Evolutionary conservation across 2,888 invertebrate genomes (phyloP).

Genomic region (Rotaria sp.): DNA sequence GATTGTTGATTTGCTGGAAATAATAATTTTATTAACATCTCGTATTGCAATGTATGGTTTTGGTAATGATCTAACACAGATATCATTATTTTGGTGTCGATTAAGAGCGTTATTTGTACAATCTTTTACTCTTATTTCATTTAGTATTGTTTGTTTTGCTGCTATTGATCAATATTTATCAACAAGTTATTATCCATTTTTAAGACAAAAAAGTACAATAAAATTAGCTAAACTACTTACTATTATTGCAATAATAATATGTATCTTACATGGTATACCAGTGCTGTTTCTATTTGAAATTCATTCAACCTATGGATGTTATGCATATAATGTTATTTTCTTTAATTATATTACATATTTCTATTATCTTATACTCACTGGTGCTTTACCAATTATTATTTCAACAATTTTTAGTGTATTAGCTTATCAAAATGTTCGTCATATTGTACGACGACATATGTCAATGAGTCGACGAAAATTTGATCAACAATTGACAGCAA

Average conservation of each 20-base stretch:
- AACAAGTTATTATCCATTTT: background rate
- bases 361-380: background rate
- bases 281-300: background rate
- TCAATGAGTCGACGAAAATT: background rate
- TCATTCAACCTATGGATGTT: background rate
- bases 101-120: background rate
- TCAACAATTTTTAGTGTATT: background rate
- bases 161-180: background rate
- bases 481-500: background rate
- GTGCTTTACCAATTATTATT: background rate
- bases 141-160: background rate
- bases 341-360: background rate
- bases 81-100: background rate
- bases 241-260: background rate
- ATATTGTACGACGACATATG: background rate
- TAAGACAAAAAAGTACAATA: background rate
- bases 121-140: background rate
- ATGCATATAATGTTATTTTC: background rate
- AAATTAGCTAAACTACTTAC: background rate
- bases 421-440: constrained; percentile 9
- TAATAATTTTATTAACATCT: background rate
- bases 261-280: background rate
- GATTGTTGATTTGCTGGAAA: background rate
- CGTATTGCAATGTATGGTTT: background rate
- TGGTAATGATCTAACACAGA: background rate